These are phyloP conservation scores for Alouatta palliata DNA, from an alignment of 2,113 vertebrate species.

Conservation along the genomic window DNA sequence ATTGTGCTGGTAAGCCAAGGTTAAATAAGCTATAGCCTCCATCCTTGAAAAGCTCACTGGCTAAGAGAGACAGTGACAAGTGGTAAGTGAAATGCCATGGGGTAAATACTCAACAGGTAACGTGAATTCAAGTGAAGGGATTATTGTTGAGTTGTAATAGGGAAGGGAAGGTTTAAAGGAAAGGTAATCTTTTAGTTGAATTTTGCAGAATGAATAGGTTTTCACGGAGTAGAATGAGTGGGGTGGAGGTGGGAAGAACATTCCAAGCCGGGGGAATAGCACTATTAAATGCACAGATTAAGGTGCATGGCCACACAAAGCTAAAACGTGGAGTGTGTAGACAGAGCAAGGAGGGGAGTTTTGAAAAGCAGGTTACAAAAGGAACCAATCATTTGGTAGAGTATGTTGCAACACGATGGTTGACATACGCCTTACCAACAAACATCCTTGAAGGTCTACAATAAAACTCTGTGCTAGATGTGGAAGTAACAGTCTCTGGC, in stretches of 20 bases:
- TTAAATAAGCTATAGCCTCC: background rate
- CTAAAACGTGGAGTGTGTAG: background rate
- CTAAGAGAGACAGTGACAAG: background rate
- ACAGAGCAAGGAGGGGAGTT: background rate
- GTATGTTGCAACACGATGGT: background rate
- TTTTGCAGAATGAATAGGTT: background rate
- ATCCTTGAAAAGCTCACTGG: background rate
- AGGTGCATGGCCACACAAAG: background rate
- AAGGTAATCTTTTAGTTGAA: background rate
- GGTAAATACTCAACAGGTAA: background rate
- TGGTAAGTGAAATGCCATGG: rapidly evolving
- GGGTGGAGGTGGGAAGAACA: background rate
- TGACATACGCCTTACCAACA: background rate
- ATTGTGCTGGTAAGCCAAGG: background rate
- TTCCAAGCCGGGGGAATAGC: too few relatives aligned
- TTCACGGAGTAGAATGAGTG: background rate
- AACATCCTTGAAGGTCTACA: background rate
- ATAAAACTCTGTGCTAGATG: background rate
- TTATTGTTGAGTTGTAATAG: too few relatives aligned
- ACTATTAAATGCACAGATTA: background rate
- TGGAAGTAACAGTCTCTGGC: background rate
- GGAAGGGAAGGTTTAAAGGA: background rate
- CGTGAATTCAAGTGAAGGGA: background rate
- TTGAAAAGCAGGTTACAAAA: background rate
- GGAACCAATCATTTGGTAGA: background rate